Conservation (phyloP, 2,113 vertebrate genomes). For the Rostratula benghalensis region DNA sequence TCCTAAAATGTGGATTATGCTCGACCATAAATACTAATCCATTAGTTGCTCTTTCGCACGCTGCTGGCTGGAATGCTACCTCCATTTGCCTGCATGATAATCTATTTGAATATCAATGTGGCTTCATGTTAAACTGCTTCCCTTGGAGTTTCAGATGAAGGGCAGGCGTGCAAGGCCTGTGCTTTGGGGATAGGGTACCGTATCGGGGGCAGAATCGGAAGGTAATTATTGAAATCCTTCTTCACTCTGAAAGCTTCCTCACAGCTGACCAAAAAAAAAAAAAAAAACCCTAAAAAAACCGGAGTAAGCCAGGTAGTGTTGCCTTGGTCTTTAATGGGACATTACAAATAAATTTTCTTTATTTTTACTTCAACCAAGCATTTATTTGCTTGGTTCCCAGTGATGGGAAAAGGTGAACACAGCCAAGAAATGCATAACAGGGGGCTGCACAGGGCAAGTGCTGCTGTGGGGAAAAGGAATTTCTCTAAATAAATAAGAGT, state of each 20-base stretch:
- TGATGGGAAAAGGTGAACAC: neutral
- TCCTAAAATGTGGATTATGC: slow-evolving; percentile 56
- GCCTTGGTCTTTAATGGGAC: neutral
- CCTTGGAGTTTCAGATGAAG: slow-evolving; percentile 68
- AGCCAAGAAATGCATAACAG: neutral
- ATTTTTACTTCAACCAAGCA: neutral
- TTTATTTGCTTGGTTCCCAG: neutral
- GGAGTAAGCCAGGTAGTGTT: neutral
- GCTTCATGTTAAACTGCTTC: slow-evolving; percentile 63
- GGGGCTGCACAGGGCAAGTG: neutral
- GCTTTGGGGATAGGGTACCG: slow-evolving; percentile 45
- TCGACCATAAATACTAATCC: slow-evolving; percentile 68
- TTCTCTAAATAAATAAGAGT: neutral
- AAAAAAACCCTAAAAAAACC: neutral
- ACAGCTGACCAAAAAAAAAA: accelerated
- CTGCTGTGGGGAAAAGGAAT: neutral
- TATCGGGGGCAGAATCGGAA: neutral
- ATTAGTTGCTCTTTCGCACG: slow-evolving; percentile 73
- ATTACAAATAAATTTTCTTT: neutral
- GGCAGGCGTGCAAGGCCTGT: neutral
- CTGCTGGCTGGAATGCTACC: slow-evolving; percentile 50
- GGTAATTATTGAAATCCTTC: slow-evolving; percentile 34
- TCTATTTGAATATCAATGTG: slow-evolving; percentile 76
- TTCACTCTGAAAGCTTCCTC: neutral
- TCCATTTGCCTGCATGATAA: slow-evolving; percentile 66